Evolutionary conservation across 1,140 invertebrate genomes (phyloP).

Genomic region (Pissodes strobi): DNA sequence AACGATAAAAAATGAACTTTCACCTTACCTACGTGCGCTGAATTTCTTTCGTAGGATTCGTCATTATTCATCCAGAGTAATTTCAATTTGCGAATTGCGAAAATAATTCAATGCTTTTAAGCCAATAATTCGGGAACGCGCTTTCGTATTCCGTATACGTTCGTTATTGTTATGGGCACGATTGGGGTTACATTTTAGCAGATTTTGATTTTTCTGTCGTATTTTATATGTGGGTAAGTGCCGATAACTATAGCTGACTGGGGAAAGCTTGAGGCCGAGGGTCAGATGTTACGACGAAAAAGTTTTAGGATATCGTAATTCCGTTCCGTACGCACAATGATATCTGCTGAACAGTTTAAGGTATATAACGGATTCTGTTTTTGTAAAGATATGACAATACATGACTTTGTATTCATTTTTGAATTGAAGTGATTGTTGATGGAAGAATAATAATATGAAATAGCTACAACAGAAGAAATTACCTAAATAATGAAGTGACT

Average conservation of each 20-base stretch:
- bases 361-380: not conserved
- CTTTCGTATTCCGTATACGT: conserved; percentile 13
- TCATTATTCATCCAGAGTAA: not conserved
- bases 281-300: conserved; percentile 18
- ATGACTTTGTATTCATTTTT: too few relatives aligned
- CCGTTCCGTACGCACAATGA: not conserved
- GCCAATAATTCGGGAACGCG: not conserved
- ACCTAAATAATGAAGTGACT: too few relatives aligned
- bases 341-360: not conserved
- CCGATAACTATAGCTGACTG: conserved; percentile 5
- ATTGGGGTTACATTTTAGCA: conserved; percentile 23
- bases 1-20: too few relatives aligned
- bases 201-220: conserved; percentile 17
- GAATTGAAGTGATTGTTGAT: too few relatives aligned
- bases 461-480: too few relatives aligned
- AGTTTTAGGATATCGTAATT: conserved; percentile 11
- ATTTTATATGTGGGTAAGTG: conserved; percentile 9
- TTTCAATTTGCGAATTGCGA: conserved; percentile 13
- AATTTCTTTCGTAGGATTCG: too few relatives aligned
- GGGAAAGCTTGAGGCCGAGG: conserved; percentile 5
- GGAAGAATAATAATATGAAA: too few relatives aligned
- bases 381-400: too few relatives aligned
- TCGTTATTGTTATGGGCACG: conserved; percentile 7
- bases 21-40: too few relatives aligned
- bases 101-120: conserved; percentile 5